Base-by-base conservation (phyloP, 1,140 invertebrate species). In the Cyphomyrmex costatus region DNA sequence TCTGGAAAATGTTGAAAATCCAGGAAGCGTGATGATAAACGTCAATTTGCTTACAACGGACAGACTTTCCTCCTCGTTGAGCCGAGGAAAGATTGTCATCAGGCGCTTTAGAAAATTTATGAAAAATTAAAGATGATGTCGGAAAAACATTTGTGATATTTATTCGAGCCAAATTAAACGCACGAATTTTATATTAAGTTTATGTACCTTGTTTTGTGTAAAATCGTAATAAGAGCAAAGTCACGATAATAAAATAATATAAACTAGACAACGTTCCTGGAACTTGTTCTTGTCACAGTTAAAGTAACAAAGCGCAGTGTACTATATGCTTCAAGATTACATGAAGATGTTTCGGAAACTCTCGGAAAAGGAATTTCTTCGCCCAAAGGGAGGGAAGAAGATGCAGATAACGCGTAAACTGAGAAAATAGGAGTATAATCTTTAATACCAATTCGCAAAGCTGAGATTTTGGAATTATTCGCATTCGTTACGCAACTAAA, bases 1-100 rank as follows among this genome's bases (percentile, higher is more conserved):
- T 21, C 79, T 89, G 88, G 89, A 91, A 91, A 91, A 91, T 91
- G 53, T 89, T 82, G 21, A 66, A 84, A 77, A 66, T 91, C 66
- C 53, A 60, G 63, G 58, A 56, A 76, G 33, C 33, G 58, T 51
- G 51, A 56, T 51, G 30, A 76, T 60, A 65, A 88, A 86, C 65
- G 74, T 76, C 86, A 86, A 78, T 88, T 71, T 86, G 46, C 78
- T 51, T 63, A 58, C 30, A 36, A 60, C 36, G 63, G 33, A 49
- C 33, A 49, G 49, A 56, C 46, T 58, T 66, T 85, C 53, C 53
- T 16, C 51, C 42, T 68, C 61, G 60, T 68, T 56, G 63, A 61
- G 14, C 6, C 33, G 46, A 53, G 6, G n/a, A 56, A 56, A 78
- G 63, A 85, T 56, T 51, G 42, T 78, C 36, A 27, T 21, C 5